Base-by-base conservation (phyloP, 2,888 invertebrate genomes). In the Patella depressa region DNA sequence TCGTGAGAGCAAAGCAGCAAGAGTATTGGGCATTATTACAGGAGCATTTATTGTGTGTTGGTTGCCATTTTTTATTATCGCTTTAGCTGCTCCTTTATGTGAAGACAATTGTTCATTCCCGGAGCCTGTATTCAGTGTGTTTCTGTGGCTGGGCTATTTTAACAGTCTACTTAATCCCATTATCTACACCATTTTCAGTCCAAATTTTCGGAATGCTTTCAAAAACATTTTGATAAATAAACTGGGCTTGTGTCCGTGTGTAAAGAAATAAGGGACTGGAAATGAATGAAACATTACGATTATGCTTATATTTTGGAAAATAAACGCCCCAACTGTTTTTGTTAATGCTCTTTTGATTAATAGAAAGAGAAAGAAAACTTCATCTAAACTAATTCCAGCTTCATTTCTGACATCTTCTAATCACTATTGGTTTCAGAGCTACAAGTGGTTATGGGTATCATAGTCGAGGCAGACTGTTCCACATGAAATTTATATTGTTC, bases 131-230 rank as follows among this genome's bases (percentile, higher is more conserved):
- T 88, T 89, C 82, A 91, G 92, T 71, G 86, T 92, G 17, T 88
- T 92, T 71, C 93, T 96, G 73, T 97, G 97, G 97, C 93, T 97
- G 75, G 97, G 97, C 74, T 97, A 97, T 91, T 95, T 96, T 92
- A 97, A 97, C 92, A 96, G 96, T 72, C 95, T 97, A 71, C 93
- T 97, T 74, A 97, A 97, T 91, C 97, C 97, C 15, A 95, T 97
- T 81, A 96, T 97, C 89, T 97, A 97, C 91, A 97, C 97, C n/a
- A 96, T 97, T 88, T 97, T 97, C 92, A 96, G 96, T 89, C 97
- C 97, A 53, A 97, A 97, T 90, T 97, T 97, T 91, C 94, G 97
- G 86, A 95, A 95, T 90, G 97, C 97, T 59, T 97, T 97, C 92
- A 96, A 96, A 82, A 94, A 96, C 82, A 96, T 97, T 84, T 93